A percentile compares a stretch with the other conserved stretches of the same genome.
phyloP scores from a whole-genome alignment of 2,797 vertebrate genomes.

The Telmatherina bonti region DNA sequence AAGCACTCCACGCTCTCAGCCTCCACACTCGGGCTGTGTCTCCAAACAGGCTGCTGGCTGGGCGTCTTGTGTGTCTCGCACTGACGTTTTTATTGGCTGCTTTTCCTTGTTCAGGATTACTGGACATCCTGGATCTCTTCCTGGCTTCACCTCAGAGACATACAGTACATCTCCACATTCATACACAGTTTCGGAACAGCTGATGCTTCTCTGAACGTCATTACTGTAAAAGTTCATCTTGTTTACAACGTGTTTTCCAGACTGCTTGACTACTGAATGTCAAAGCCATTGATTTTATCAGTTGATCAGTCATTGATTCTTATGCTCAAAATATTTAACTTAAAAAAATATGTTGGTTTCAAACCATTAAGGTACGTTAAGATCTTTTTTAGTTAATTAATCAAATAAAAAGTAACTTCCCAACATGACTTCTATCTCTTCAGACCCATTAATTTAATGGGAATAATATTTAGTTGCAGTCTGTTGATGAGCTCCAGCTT shows the following conservation, averaged over 20 bases:
- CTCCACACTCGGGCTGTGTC: slow-evolving; percentile 19
- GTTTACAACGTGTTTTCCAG: slow-evolving; percentile 2
- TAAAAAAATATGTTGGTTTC: too few species aligned
- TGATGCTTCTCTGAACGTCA: slow-evolving; percentile 28
- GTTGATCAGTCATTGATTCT: background rate
- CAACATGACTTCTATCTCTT: too few species aligned
- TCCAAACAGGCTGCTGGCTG: slow-evolving; percentile 7
- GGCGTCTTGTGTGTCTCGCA: background rate
- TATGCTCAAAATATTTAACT: too few species aligned
- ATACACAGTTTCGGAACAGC: background rate
- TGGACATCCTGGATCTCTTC: slow-evolving; percentile 36
- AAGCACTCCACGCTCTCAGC: slow-evolving; percentile 2
- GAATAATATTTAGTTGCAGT: too few species aligned
- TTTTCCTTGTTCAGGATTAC: slow-evolving; percentile 44
- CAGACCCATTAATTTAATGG: too few species aligned
- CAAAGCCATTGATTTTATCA: background rate
- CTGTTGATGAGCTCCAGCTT: too few species aligned
- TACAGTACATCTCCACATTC: slow-evolving; percentile 3
- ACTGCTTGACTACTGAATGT: background rate
- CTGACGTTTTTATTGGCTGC: slow-evolving; percentile 24
- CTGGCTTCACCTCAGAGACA: slow-evolving; percentile 10
- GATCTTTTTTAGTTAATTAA: too few species aligned
- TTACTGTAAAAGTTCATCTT: slow-evolving; percentile 32
- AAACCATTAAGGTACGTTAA: background rate
- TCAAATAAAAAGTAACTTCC: too few species aligned